These are phyloP conservation scores for Eudyptes chrysolophus DNA, from an alignment of 2,113 vertebrate species.

Conservation along the genomic window DNA sequence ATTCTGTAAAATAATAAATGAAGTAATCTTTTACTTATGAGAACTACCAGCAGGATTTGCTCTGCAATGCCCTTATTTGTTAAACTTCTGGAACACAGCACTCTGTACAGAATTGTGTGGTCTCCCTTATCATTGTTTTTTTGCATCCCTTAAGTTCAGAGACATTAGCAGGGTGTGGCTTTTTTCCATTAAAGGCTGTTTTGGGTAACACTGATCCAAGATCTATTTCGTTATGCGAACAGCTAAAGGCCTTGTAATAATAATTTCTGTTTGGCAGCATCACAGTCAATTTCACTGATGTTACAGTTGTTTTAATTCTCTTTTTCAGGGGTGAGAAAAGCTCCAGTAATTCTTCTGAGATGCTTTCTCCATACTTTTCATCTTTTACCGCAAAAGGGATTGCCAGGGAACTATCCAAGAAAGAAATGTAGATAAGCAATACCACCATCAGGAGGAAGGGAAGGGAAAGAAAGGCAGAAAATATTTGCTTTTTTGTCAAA, in stretches of 20 bases:
- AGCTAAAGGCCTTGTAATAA: constrained; percentile 55
- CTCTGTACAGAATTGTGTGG: constrained; percentile 38
- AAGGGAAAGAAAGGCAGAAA: background rate
- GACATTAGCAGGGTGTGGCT: constrained; percentile 43
- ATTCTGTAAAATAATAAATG: constrained; percentile 58
- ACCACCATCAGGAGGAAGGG: background rate
- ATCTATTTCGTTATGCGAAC: constrained; percentile 34
- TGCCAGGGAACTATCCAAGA: constrained; percentile 27
- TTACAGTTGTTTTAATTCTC: constrained; percentile 36
- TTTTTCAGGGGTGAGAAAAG: constrained; percentile 48
- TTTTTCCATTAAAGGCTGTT: constrained; percentile 58
- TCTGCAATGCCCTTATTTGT: constrained; percentile 31
- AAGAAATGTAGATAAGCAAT: constrained; percentile 25
- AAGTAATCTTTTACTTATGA: constrained; percentile 49
- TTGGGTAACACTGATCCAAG: constrained; percentile 30
- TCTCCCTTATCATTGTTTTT: constrained; percentile 53
- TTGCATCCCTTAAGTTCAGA: constrained; percentile 49
- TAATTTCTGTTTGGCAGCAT: constrained; percentile 59
- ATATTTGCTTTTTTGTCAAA: background rate
- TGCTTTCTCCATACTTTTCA: constrained; percentile 31
- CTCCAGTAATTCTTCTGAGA: constrained; percentile 42
- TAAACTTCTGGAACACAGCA: constrained; percentile 14
- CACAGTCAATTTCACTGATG: constrained; percentile 54
- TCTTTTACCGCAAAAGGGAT: background rate
- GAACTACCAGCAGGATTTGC: constrained; percentile 32